These are phyloP conservation scores for Galaxea fascicularis DNA, from an alignment of 92 coral and sea anemone genomes.

Conservation along the genomic window DNA sequence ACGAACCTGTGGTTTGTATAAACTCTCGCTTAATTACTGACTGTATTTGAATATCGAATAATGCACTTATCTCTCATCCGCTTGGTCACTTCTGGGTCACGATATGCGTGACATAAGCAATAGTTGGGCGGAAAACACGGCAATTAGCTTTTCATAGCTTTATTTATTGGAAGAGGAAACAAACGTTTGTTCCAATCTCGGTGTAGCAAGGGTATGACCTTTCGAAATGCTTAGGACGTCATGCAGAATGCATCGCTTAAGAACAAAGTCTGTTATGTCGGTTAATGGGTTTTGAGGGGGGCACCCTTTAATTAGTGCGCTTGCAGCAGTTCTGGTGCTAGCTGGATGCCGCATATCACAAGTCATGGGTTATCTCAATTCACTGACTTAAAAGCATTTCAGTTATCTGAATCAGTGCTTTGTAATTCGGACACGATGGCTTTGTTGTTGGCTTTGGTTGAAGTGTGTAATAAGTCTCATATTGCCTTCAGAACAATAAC, in stretches of 20 bases:
- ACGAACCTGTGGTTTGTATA: not conserved
- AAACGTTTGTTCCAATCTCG: not conserved
- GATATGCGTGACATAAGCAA: conserved; percentile 20
- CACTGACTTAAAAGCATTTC: not conserved
- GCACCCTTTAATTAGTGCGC: too few species aligned
- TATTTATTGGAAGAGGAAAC: not conserved
- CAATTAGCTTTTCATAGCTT: not conserved
- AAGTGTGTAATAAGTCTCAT: not conserved
- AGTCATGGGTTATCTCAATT: not conserved
- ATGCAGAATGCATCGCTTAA: too few species aligned
- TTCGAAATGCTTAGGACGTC: too few species aligned
- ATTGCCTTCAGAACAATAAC: not conserved
- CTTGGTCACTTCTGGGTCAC: conserved; percentile 20
- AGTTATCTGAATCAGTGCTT: not conserved
- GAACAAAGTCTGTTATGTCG: too few species aligned
- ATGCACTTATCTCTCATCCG: conserved; percentile 31
- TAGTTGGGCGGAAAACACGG: not conserved
- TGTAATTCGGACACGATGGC: not conserved
- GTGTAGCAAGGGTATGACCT: too few species aligned
- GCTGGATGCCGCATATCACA: not conserved
- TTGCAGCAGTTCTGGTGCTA: too few species aligned
- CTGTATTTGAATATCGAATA: conserved; percentile 4
- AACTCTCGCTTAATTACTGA: not conserved
- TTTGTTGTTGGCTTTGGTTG: not conserved
- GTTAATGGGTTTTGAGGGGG: too few species aligned